These are phyloP conservation scores for Corythornis cristatus DNA, from an alignment of 2,113 vertebrate species.

Conservation along the genomic window DNA sequence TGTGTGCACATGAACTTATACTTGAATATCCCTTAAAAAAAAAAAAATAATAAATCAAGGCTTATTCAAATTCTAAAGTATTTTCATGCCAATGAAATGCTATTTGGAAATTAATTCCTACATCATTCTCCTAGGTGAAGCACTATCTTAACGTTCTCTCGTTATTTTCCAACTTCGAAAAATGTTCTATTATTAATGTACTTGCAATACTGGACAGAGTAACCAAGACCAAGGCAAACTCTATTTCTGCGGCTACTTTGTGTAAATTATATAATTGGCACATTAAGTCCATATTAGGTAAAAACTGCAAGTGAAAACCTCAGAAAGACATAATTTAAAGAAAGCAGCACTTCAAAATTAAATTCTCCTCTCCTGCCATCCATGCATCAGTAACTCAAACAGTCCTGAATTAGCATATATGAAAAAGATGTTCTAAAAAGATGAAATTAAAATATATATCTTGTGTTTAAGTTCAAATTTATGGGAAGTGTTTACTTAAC, in stretches of 20 bases:
- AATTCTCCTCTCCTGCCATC: background rate
- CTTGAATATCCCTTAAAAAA: background rate
- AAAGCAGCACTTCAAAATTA: constrained; percentile 33
- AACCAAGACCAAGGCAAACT: constrained; percentile 19
- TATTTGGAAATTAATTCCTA: background rate
- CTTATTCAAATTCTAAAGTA: background rate
- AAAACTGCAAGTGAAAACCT: constrained; percentile 30
- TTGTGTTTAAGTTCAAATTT: background rate
- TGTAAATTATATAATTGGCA: constrained; percentile 10
- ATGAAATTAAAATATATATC: background rate
- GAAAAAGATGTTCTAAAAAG: background rate
- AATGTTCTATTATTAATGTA: background rate
- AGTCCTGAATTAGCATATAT: background rate
- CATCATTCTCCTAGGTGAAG: background rate
- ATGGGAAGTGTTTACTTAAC: background rate
- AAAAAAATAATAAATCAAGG: background rate
- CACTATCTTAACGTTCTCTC: background rate
- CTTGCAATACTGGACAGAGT: background rate
- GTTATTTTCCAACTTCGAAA: background rate
- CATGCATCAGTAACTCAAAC: constrained; percentile 5
- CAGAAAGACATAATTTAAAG: background rate
- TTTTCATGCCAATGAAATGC: background rate
- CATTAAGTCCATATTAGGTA: background rate
- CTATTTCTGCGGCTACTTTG: constrained; percentile 20
- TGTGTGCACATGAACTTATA: background rate